Percentiles rank a stretch among this genome's conserved stretches.
Evolutionary conservation across 53 echinoderm and acorn worm genomes (phyloP).

Genomic region (Paelopatides confundens): DNA sequence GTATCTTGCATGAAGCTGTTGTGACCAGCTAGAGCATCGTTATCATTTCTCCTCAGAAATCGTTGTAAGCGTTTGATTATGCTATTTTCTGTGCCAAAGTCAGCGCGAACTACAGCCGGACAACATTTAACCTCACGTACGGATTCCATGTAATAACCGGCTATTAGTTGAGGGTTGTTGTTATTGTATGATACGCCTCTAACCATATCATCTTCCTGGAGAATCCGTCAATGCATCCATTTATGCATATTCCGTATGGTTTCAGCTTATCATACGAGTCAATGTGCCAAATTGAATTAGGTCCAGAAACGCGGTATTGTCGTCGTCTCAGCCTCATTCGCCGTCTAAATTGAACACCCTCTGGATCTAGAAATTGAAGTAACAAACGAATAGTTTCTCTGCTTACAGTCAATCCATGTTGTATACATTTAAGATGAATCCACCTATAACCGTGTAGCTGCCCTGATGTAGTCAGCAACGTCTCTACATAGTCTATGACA

Average conservation of each 20-base stretch:
- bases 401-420: constrained; percentile 3
- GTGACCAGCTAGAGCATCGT: constrained; percentile 16
- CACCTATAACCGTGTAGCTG: constrained; percentile 42
- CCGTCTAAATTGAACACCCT: constrained; percentile 44
- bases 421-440: constrained; percentile 17
- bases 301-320: constrained; percentile 40
- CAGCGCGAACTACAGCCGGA: constrained; percentile 34
- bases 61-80: constrained; percentile 32
- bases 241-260: constrained; percentile 12
- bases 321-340: constrained; percentile 58
- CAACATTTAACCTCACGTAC: constrained; percentile 29
- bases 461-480: not conserved
- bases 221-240: constrained; percentile 48
- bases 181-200: constrained; percentile 49
- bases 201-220: constrained; percentile 62
- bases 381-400: constrained; percentile 26
- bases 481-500: constrained; percentile 13
- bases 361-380: constrained; percentile 46
- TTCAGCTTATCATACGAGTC: constrained; percentile 67
- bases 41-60: constrained; percentile 50
- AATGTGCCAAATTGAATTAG: constrained; percentile 64
- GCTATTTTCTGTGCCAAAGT: constrained; percentile 54
- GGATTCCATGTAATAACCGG: constrained; percentile 53
- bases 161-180: constrained; percentile 63
- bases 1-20: constrained; percentile 52